Percentiles rank a stretch among this genome's conserved stretches.
These are phyloP conservation scores for Dasyprocta punctata DNA, from an alignment of 2,113 vertebrate genomes.

Conservation along the genomic window DNA sequence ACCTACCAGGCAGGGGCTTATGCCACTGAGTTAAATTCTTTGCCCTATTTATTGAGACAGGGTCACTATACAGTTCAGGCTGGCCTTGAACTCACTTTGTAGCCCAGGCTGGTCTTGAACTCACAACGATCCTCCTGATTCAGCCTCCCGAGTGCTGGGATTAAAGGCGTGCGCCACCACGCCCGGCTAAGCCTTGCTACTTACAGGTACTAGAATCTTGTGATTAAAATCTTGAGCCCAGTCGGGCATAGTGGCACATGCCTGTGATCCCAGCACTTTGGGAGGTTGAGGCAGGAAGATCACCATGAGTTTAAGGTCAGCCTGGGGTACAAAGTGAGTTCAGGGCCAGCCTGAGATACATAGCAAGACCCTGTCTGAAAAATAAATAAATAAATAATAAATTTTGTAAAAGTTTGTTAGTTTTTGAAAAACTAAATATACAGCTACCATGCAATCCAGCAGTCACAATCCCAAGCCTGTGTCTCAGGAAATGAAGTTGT, in stretches of 20 bases:
- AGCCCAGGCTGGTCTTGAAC: too few species aligned
- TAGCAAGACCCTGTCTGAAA: neutral
- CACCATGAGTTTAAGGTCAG: neutral
- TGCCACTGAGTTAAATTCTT: too few species aligned
- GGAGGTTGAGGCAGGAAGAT: neutral
- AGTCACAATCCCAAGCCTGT: neutral
- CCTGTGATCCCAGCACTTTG: neutral
- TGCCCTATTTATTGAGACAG: too few species aligned
- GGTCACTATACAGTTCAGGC: too few species aligned
- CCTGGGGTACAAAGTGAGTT: neutral
- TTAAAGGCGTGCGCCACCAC: too few species aligned
- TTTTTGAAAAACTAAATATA: neutral
- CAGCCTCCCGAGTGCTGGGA: too few species aligned
- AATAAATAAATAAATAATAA: neutral
- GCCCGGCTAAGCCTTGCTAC: too few species aligned
- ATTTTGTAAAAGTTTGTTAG: neutral
- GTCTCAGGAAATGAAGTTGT: neutral
- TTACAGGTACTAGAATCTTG: neutral
- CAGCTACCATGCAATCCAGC: neutral
- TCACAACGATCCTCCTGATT: too few species aligned
- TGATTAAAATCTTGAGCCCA: neutral
- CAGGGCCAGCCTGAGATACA: neutral
- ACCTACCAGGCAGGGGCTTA: too few species aligned
- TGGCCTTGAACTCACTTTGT: too few species aligned
- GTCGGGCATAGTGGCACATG: neutral